Base-by-base conservation (phyloP, 1,140 invertebrate species). In the Frieseomelitta varia region DNA sequence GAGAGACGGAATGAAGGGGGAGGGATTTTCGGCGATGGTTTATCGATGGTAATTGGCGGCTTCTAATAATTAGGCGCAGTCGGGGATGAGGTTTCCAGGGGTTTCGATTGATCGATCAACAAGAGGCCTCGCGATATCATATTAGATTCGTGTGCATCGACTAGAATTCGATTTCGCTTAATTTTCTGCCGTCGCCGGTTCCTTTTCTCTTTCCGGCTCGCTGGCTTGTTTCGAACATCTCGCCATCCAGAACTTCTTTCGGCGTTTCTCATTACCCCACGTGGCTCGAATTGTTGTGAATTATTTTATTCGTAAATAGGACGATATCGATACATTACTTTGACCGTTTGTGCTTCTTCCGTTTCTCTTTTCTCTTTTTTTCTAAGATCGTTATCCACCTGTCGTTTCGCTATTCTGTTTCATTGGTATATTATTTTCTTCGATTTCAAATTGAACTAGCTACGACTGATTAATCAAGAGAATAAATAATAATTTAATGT, bases 51-150 rank as follows among this genome's bases (percentile, higher is more conserved):
- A 84, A 84, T 84, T 84, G 81, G 81, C 75, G 81, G 39, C 81
- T 67, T 69, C 55, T 79, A 34, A 79, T 84, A 84, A 84, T 79
- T 84, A 84, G 75, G 67, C 3, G 81, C 81, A 76, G 75, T 24
- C 55, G 15, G 81, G 56, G 81, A n/a, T 55, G 39, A 82, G 81
- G 34, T 56, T 78, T 78, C 39, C 74, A 30, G 21, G 63, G 74
- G 75, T n/a, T 71, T 69, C 81, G 81, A 84, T 71, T 56, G 81
- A 84, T 84, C 74, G 81, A 82, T 84, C n/a, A 61, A 79, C 39
- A 34, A 69, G 67, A 71, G 55, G 39, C 30, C n/a, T 1, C 19
- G 21, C 4, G 6, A 11, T 47, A 30, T 55, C 61, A 30, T 39
- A 55, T 84, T 78, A 79, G 67, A 79, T 63, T 53, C 56, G 39